Evolutionary conservation across 2,888 invertebrate species (phyloP), one percentile per base, ranked within the genome.

Genomic region (Drosophila mimetica): DNA sequence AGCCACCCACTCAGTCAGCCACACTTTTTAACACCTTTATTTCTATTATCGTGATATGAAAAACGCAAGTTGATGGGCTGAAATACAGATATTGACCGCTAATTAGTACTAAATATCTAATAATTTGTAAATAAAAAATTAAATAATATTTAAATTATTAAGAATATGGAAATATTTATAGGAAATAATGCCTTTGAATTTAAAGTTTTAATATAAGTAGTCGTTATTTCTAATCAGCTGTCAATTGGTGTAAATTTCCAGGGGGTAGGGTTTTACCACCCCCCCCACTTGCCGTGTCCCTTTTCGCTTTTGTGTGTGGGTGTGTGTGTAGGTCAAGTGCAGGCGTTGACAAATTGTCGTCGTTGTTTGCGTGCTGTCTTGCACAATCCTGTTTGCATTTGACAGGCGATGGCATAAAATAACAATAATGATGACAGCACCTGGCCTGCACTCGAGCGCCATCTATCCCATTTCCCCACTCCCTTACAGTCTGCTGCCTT

Each of bases 341-440:
- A 78, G 44, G 69, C 66, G 59, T 69, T 78, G 78, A 77, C 77
- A 83, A 79, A 78, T 75, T 83, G 74, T 79, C 66, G 73, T 53
- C 44, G 37, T 48, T 51, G 54, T 37, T 66, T 47, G 58, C 54
- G 54, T 54, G 46, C 53, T 54, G 73, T 66, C 37, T 75, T 64
- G 59, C 52, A 76, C 74, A 70, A 74, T 77, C 57, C 64, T 50
- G 53, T 70, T 74, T 75, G 84, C 79, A 74, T 77, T 83, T 79
- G 78, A 80, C 76, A 84, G 75, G 77, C 78, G 74, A 67, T 70
- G 81, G 75, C 84, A 81, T 72, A 74, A 75, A 86, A 79, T 84
- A 77, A 63, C 64, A 65, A 65, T 54, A 72, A 72, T 71, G 55
- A 55, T 66, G 60, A 57, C 58, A 57, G 58, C 71, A 77, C 77